Evolutionary conservation across 2,797 vertebrate genomes (phyloP).

Genomic region (Argentina silus): DNA sequence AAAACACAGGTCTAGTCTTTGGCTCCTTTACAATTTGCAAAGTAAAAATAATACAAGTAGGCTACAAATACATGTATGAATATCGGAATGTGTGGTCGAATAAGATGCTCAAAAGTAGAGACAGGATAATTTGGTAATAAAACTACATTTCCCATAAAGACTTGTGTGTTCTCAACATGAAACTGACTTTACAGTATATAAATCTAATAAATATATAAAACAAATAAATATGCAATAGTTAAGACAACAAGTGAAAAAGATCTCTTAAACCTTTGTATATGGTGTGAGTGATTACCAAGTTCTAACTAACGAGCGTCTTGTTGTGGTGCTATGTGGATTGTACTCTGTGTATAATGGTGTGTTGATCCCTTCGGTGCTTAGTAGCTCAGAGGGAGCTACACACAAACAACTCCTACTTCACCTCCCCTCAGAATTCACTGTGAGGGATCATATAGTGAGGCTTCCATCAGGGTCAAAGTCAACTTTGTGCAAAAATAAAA

Average conservation of each 20-base stretch:
- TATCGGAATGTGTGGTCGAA: conserved; percentile 34
- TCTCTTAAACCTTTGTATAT: conserved; percentile 36
- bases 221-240: conserved; percentile 71
- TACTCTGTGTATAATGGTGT: neutral
- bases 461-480: conserved; percentile 78
- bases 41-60: conserved; percentile 22
- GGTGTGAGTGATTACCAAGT: conserved; percentile 38
- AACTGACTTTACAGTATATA: conserved; percentile 69
- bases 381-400: neutral
- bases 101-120: conserved; percentile 39
- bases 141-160: conserved; percentile 55
- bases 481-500: conserved; percentile 80
- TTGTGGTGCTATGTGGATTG: conserved; percentile 38
- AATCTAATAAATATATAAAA: conserved; percentile 79
- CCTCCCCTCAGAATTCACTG: conserved; percentile 41
- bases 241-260: conserved; percentile 64
- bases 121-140: conserved; percentile 39
- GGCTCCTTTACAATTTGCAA: conserved; percentile 52
- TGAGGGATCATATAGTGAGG: conserved; percentile 39
- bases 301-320: conserved; percentile 43
- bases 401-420: neutral
- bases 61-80: conserved; percentile 44
- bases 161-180: conserved; percentile 58
- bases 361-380: conserved; percentile 10
- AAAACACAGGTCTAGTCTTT: conserved; percentile 55